These are phyloP conservation scores for Aselliscus stoliczkanus DNA, from an alignment of 2,797 vertebrate species.

Conservation along the genomic window DNA sequence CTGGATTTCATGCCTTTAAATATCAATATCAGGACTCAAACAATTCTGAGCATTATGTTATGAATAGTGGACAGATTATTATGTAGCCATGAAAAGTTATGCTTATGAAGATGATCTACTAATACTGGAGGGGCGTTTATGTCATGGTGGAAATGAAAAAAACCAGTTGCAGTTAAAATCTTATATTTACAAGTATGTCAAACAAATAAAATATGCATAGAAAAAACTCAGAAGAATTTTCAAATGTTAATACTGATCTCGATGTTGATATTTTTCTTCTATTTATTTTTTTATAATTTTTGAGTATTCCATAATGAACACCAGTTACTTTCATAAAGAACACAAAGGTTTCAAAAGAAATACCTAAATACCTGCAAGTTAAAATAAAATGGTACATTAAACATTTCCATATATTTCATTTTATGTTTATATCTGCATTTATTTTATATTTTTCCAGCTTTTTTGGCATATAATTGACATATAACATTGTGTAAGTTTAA, in stretches of 20 bases:
- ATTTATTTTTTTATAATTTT: neutral
- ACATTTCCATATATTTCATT: neutral
- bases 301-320: neutral
- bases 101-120: neutral
- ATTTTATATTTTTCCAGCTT: neutral
- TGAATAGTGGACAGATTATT: neutral
- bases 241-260: neutral
- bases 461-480: neutral
- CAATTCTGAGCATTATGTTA: neutral
- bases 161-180: neutral
- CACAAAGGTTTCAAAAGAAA: conserved; percentile 4
- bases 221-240: neutral
- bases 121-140: neutral
- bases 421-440: neutral
- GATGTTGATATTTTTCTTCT: neutral
- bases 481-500: neutral
- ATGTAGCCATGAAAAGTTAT: neutral
- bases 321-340: neutral
- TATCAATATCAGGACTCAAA: neutral
- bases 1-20: neutral
- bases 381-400: neutral
- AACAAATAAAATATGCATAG: neutral
- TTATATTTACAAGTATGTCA: neutral
- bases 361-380: neutral
- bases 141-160: neutral